Evolutionary conservation across 2,113 vertebrate species (phyloP).

Genomic region (Puntigrus tetrazona): DNA sequence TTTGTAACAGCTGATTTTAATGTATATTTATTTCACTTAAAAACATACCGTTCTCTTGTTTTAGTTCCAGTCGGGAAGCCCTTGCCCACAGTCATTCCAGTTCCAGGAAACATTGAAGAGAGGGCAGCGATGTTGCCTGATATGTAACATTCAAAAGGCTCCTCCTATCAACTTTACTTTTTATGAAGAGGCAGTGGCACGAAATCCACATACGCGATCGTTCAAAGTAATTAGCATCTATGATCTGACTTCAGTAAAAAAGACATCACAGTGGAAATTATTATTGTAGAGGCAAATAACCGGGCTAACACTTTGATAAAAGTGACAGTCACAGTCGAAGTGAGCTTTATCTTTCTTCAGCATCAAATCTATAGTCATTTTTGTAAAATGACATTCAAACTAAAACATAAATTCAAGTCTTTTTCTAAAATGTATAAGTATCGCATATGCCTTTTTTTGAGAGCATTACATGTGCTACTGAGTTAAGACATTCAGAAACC

Average conservation of each 20-base stretch:
- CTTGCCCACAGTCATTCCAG: conserved; percentile 54
- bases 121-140: conserved; percentile 60
- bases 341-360: conserved; percentile 39
- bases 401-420: not conserved
- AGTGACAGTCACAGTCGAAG: conserved; percentile 57
- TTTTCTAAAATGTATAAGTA: not conserved
- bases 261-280: conserved; percentile 63
- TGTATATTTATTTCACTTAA: no score
- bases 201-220: conserved; percentile 40
- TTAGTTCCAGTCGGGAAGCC: conserved; percentile 64
- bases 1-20: no score
- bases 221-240: not conserved
- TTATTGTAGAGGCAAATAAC: conserved; percentile 71
- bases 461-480: not conserved
- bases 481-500: not conserved
- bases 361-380: not conserved
- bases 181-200: not conserved
- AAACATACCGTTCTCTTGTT: conserved; percentile 9
- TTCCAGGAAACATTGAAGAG: conserved; percentile 45
- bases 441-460: not conserved
- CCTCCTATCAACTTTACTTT: conserved; percentile 72
- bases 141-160: conserved; percentile 61
- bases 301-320: conserved; percentile 40
- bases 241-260: not conserved
- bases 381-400: not conserved